Evolutionary conservation across 2,113 vertebrate species (phyloP), one percentile per base, ranked within the genome.

Genomic region (Stigmatopora argus): DNA sequence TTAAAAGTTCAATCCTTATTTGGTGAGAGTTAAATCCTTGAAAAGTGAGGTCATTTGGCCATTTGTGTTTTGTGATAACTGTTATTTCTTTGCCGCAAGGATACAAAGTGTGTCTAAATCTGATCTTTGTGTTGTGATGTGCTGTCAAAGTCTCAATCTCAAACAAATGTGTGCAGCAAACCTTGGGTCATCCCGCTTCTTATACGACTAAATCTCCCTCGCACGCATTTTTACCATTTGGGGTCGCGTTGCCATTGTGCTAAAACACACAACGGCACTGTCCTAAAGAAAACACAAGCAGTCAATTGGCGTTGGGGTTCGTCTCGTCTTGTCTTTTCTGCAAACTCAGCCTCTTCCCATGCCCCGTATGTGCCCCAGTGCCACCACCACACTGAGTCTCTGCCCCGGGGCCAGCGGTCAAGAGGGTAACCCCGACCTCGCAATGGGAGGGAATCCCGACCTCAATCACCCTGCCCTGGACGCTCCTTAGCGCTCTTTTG

Each of bases 381-480:
- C 91, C 89, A 90, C 92, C 91, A 88, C 81, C 91, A 91, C 91
- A 90, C 90, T 92, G 92, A 92, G 93, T 87, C 90, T 90, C 90
- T 92, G 85, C 89, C 87, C 85, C 71, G 79, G 90, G 93, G 86
- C 83, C 93, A 83, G 59, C 84, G 90, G 91, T 93, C 89, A 94
- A 91, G 92, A 93, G 92, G 93, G 92, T 95, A 91, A 92, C 80
- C 75, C 70, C 34, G 90, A 92, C 92, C 90, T 92, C 79, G 75
- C 72, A 69, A 83, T 83, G 70, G 88, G 90, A 92, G 92, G 90
- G 83, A 77, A 85, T 87, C 87, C 78, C 86, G 90, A 89, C 88
- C 88, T 89, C 90, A 76, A 79, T 83, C 78, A 91, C 91, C 87
- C 88, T 35, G 85, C 68, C 73, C 83, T 83, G 81, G 86, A 90